phyloP scores from a whole-genome alignment of 2,113 vertebrate species.

The Chaenocephalus aceratus region DNA sequence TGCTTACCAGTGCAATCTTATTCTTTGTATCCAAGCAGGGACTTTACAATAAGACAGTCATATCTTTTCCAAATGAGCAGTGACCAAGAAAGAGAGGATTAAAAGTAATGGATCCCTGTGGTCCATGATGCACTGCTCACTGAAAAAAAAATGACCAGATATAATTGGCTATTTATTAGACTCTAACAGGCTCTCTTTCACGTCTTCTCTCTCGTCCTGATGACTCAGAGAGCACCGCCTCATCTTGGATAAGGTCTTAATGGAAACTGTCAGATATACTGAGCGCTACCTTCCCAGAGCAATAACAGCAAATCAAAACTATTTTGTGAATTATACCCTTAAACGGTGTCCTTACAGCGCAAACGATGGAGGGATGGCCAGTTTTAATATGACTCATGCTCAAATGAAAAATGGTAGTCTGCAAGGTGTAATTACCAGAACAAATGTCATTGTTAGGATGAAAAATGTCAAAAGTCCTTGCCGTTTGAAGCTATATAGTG shows the following conservation, averaged over 20 bases:
- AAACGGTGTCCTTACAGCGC: conserved; percentile 50
- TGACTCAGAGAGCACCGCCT: conserved; percentile 61
- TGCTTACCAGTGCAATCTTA: conserved; percentile 23
- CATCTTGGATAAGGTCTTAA: conserved; percentile 70
- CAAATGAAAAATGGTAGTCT: conserved; percentile 40
- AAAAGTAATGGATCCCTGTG: conserved; percentile 53
- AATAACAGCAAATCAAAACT: conserved; percentile 75
- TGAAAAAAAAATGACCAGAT: conserved; percentile 44
- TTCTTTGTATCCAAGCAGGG: conserved; percentile 16
- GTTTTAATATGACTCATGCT: conserved; percentile 47
- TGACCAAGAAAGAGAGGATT: conserved; percentile 51
- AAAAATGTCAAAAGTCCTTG: conserved; percentile 32
- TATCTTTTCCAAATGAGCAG: conserved; percentile 60
- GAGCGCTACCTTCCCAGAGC: conserved; percentile 53
- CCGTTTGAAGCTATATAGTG: background rate
- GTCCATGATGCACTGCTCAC: conserved; percentile 50
- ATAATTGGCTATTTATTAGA: conserved; percentile 74
- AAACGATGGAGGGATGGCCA: conserved; percentile 42
- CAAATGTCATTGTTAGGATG: conserved; percentile 48
- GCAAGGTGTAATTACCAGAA: conserved; percentile 33
- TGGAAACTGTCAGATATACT: conserved; percentile 70
- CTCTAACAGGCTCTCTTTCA: conserved; percentile 49
- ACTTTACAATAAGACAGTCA: conserved; percentile 37
- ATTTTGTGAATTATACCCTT: conserved; percentile 63
- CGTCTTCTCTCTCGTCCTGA: conserved; percentile 44